Conservation (phyloP, 2,797 vertebrate species). For the Gymnothorax javanicus region DNA sequence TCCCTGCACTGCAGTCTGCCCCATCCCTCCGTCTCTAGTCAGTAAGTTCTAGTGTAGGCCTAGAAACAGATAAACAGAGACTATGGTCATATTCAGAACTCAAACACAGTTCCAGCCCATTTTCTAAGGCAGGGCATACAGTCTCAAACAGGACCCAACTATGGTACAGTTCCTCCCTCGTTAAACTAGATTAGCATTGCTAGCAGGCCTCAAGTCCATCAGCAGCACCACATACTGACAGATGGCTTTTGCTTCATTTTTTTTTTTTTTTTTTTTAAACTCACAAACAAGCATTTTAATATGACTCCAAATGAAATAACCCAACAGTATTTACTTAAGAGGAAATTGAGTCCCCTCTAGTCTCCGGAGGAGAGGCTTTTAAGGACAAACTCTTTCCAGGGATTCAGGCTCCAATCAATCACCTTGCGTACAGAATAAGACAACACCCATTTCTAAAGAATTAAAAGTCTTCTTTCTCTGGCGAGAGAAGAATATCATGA, state of each 20-base stretch:
- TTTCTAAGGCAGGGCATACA: too few species aligned
- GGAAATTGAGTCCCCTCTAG: not conserved
- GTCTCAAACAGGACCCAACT: not conserved
- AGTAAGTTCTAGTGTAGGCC: not conserved
- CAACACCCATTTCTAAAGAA: too few species aligned
- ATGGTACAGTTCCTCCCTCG: not conserved
- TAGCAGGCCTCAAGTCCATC: not conserved
- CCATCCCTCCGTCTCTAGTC: conserved; percentile 13
- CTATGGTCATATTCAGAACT: too few species aligned
- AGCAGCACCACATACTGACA: not conserved
- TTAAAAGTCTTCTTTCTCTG: too few species aligned
- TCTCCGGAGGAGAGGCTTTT: not conserved
- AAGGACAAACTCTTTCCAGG: not conserved
- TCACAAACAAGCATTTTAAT: not conserved
- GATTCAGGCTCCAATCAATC: too few species aligned
- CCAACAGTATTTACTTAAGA: not conserved
- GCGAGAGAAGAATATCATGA: too few species aligned
- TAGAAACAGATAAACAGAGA: not conserved
- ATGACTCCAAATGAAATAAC: not conserved
- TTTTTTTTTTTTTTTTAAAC: not conserved
- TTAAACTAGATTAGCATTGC: not conserved
- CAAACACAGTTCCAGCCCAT: not conserved
- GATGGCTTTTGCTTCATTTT: too few species aligned
- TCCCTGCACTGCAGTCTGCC: not conserved
- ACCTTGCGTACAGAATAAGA: too few species aligned